phyloP scores from a whole-genome alignment of 2,888 invertebrate genomes.

The Pristionchus arcanus region DNA sequence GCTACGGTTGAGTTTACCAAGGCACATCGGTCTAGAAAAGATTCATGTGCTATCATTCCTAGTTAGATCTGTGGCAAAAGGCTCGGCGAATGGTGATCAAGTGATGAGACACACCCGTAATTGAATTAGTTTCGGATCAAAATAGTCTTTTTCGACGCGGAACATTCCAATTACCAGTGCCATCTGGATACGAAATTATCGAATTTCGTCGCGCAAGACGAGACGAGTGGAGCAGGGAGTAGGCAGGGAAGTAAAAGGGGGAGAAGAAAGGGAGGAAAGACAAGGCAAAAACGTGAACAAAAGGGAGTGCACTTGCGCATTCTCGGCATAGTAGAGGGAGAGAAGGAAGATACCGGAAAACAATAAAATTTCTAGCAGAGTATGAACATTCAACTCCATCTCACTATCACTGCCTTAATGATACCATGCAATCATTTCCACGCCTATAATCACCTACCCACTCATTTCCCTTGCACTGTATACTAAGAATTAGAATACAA shows the following conservation, averaged over 20 bases:
- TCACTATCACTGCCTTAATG: not conserved
- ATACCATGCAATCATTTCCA: not conserved
- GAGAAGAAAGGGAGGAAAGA: not conserved
- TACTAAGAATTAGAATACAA: no score
- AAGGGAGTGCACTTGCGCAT: constrained; percentile 14
- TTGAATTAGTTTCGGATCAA: no score
- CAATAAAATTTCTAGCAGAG: not conserved
- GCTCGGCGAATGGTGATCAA: no score
- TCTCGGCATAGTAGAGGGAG: not conserved
- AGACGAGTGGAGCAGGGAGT: not conserved
- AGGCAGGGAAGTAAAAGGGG: not conserved
- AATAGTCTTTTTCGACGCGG: no score
- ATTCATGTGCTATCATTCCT: no score
- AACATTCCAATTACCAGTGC: no score
- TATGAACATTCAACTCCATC: not conserved
- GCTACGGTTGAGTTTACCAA: not conserved
- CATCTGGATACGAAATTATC: not conserved
- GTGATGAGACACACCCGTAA: no score
- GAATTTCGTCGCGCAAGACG: not conserved
- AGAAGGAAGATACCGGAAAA: not conserved
- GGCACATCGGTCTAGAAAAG: no score
- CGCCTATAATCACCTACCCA: not conserved
- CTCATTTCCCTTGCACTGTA: no score
- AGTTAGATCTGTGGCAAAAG: no score
- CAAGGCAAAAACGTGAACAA: constrained; percentile 23